Evolutionary conservation across 2,113 vertebrate genomes (phyloP), one percentile per base, ranked within the genome.

Genomic region (Pavo muticus): DNA sequence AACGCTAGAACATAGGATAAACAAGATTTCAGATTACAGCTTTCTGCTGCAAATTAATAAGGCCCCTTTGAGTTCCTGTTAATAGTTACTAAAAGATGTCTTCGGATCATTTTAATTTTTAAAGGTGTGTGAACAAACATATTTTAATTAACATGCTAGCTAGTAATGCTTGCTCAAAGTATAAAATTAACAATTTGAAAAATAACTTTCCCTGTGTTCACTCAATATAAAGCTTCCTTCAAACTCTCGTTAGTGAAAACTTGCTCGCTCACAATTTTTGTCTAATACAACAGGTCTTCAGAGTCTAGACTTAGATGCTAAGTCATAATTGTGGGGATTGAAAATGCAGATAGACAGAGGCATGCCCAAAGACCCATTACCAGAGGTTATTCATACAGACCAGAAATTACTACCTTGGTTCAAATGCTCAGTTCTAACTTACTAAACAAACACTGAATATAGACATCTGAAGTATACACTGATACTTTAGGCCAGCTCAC

Each of bases 321-420:
- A 64, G 12, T 81, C 90, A 9, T 81, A 97, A 94, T 90, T 94
- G 85, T 54, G 77, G 57, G 16, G 56, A 77, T 40, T 77, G 87
- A 90, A 95, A 94, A 94, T 77, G 75, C 60, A 92, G 72, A 94
- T 95, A 76, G 69, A 78, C 29, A 88, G 39, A 85, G 83, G 39
- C 32, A 71, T 85, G 50, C 45, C 77, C 30, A 45, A 57, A 84
- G 84, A 82, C 60, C 82, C 75, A 56, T 71, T 70, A 91, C 21
- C 68, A 88, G 56, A 85, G 6, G 2, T 92, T 95, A 77, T 86
- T 90, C 75, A 86, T 2, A 4, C 50, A 90, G 60, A 86, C 65
- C 72, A 86, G 56, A 94, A 95, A 96, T 91, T 77, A 84, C 60
- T 47, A 77, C 67, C 69, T 90, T 35, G 20, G 29, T 80, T 83